A percentile compares a stretch with the other conserved stretches of the same genome.
These are phyloP conservation scores for Mastigias papua DNA, from an alignment of 30 jellyfish, hydroid and myxozoan species.

Conservation along the genomic window DNA sequence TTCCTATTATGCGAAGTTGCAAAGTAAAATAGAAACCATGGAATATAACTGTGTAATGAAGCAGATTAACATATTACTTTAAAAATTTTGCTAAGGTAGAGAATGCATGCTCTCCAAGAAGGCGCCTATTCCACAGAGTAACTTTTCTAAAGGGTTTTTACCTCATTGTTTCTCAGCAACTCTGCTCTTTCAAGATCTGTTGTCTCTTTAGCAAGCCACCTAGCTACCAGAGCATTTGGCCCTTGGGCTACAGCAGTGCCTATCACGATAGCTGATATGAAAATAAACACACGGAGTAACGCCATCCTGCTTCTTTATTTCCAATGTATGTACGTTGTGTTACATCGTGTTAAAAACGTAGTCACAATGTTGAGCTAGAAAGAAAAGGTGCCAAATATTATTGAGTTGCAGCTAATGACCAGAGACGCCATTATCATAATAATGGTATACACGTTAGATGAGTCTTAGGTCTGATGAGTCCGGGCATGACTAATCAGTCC, in stretches of 20 bases:
- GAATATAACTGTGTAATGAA: no score
- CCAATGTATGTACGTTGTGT: neutral
- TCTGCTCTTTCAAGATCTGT: constrained; percentile 28
- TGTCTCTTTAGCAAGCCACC: constrained; percentile 45
- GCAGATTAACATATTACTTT: no score
- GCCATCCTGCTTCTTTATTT: neutral
- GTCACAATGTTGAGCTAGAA: neutral
- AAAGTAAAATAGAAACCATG: no score
- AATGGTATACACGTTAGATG: no score
- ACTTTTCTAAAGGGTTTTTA: neutral
- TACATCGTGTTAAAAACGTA: neutral
- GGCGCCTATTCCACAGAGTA: no score
- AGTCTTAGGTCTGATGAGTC: no score
- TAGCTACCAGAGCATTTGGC: constrained; percentile 23
- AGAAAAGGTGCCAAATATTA: neutral
- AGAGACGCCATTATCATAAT: no score
- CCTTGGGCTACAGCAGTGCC: constrained; percentile 12
- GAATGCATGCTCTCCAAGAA: no score
- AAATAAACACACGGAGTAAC: neutral
- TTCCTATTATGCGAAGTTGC: no score
- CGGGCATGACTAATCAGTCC: no score
- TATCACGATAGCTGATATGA: constrained; percentile 17
- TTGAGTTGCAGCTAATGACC: no score
- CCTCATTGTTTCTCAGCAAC: constrained; percentile 42
- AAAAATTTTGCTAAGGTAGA: no score